Base-by-base conservation (phyloP, 1,140 invertebrate genomes). In the Polypedilum pembai region DNA sequence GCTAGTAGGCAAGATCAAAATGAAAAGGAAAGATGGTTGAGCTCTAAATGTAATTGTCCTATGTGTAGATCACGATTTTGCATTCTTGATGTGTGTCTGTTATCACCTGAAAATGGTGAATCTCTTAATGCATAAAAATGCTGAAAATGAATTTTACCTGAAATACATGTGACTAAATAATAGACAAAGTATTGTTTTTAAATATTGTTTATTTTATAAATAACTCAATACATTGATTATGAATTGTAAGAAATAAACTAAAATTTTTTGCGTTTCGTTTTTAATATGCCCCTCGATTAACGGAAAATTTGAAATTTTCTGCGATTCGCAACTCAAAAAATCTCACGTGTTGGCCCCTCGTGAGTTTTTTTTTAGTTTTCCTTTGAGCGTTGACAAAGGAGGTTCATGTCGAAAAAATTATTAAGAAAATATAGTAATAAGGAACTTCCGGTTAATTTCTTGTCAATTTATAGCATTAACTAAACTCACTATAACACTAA, bases 11-110 rank as follows among this genome's bases (percentile, higher is more conserved):
- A 95, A 83, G 89, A 92, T 79, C 87, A 91, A 77, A 84, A 87
- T 45, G 81, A 85, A 65, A 88, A 90, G 24, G 88, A 91, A 78
- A 86, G 86, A 0, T 97, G 95, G 95, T 83, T 96, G 56, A 86
- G 88, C 24, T 89, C 90, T n/a, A 92, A 91, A 80, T 92, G 92
- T 81, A 90, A 92, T 1, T 96, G 94, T 82, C 94, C 94, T 15
- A 91, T 94, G 75, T 97, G 94, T 79, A 84, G 94, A 77, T 90
- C 92, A 41, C 86, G 83, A 73, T 97, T 96, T 85, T 96, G 94
- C 84, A 82, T 96, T 63, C 85, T 94, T 40, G 94, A 97, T 85
- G 92, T 96, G 12, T 87, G 84, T 77, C 80, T 79, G 66, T 78
- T 82, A 33, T 33, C 24, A 3, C 12, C n/a, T 56, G 45, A 56